Evolutionary conservation across 2,113 vertebrate species (phyloP), one percentile per base, ranked within the genome.

Genomic region (Genyomyrus donnyi): DNA sequence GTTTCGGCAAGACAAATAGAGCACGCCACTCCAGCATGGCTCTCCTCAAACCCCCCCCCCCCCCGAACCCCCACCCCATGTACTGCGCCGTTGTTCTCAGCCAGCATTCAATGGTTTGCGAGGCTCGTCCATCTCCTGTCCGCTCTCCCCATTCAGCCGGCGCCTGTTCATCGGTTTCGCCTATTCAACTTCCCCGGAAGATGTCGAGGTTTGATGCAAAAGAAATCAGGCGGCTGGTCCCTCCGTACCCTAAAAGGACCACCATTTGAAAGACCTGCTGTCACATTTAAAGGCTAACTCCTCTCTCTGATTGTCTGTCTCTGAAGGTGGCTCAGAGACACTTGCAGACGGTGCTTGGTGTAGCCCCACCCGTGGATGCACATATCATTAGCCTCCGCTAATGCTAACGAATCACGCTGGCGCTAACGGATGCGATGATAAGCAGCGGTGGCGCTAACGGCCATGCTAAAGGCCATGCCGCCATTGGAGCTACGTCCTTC

Each of bases 1-100:
- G 93, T 95, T 95, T 94, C 89, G 91, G 92, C 89, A 88, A 93
- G 92, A 94, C 94, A 95, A 94, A 94, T 94, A 92, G 91, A 92
- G n/a, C 74, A 52, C 19, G 86, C n/a, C n/a, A 87, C 15, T 11
- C 15, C 46, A n/a, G 27, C 85, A 8, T 21, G 24, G 21, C 89
- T 11, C 31, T 10, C 21, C 53, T 0, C 27, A 10, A 48, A 7
- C 77, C 52, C 1, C 48, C 80, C 0, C 15, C 0, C 15, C 84
- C 50, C 48, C 89, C 62, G 3, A 8, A 58, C 24, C 24, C 62
- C 80, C 80, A 4, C 42, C 17, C 87, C 58, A n/a, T n/a, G 31
- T 15, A 31, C n/a, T 27, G 1, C 5, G 9, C 17, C 15, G 1
- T 80, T 27, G 17, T 42, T 80, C 74, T 42, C 62, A 11, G 62